Conservation (phyloP, 2,113 vertebrate genomes). For the Percina caprodes region DNA sequence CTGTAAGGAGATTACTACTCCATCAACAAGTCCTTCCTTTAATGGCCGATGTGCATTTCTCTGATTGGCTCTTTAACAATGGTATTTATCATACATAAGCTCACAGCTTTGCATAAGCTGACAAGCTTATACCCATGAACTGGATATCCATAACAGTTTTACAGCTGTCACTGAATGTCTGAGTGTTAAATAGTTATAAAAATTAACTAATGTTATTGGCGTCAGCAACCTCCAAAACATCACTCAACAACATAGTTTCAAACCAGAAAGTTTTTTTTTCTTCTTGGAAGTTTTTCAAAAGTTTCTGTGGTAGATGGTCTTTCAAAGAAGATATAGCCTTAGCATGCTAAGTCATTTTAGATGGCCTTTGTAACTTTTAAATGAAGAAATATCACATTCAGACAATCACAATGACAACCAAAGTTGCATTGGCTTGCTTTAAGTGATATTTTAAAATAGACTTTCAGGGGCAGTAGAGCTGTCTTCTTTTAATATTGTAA, state of each 20-base stretch:
- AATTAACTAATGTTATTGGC: neutral
- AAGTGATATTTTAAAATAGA: neutral
- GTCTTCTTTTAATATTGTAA: neutral
- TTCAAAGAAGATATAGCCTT: neutral
- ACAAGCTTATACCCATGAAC: conserved; percentile 37
- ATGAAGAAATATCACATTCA: neutral
- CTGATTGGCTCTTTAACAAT: conserved; percentile 51
- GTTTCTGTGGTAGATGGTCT: neutral
- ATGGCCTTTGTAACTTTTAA: neutral
- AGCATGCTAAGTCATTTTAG: neutral
- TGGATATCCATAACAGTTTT: conserved; percentile 22
- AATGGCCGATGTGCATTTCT: conserved; percentile 32
- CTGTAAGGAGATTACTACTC: conserved; percentile 49
- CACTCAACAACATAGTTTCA: neutral
- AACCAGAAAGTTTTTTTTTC: neutral
- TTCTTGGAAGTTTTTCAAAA: neutral
- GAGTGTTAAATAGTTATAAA: conserved; percentile 15
- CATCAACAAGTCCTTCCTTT: conserved; percentile 54
- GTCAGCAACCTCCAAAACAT: neutral
- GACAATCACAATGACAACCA: neutral
- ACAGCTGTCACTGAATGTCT: conserved; percentile 27
- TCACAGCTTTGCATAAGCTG: conserved; percentile 43
- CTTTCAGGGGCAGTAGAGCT: neutral
- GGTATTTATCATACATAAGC: conserved; percentile 43
- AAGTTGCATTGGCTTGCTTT: neutral